Evolutionary conservation across 2,113 vertebrate species (phyloP).

Genomic region (Myiagra hebetior): DNA sequence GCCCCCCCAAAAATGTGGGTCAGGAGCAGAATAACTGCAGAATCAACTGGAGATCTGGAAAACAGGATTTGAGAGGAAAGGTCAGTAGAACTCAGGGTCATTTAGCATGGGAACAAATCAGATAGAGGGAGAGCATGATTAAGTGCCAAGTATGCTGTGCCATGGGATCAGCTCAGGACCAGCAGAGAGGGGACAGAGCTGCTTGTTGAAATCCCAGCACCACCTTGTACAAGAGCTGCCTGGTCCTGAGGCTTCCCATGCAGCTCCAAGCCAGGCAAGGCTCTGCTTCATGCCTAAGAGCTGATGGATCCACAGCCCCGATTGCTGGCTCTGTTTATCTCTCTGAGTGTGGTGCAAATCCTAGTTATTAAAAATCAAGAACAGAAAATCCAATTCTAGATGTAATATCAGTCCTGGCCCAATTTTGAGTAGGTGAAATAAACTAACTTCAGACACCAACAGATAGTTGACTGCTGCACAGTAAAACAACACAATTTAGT

Average conservation of each 20-base stretch:
- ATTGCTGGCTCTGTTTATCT: conserved; percentile 11
- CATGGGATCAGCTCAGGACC: neutral
- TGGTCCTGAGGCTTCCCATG: neutral
- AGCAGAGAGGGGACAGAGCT: neutral
- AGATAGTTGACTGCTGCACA: conserved; percentile 63
- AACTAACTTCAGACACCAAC: conserved; percentile 59
- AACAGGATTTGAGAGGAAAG: neutral
- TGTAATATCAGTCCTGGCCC: conserved; percentile 26
- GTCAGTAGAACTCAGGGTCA: neutral
- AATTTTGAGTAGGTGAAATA: conserved; percentile 56
- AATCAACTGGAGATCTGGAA: neutral
- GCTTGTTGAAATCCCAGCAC: neutral
- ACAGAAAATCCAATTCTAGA: conserved; percentile 64
- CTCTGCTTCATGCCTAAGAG: neutral
- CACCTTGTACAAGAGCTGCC: neutral
- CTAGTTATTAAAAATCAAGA: conserved; percentile 57
- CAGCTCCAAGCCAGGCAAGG: neutral
- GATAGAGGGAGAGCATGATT: neutral
- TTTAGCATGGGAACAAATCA: neutral
- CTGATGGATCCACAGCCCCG: neutral
- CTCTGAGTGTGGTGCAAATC: conserved; percentile 14
- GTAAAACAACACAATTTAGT: conserved; percentile 68
- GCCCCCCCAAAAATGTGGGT: neutral
- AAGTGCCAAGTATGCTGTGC: neutral
- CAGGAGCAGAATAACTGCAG: neutral